These are phyloP conservation scores for Caenorhabditis imperialis DNA, from an alignment of 2,888 invertebrate species.

Conservation along the genomic window DNA sequence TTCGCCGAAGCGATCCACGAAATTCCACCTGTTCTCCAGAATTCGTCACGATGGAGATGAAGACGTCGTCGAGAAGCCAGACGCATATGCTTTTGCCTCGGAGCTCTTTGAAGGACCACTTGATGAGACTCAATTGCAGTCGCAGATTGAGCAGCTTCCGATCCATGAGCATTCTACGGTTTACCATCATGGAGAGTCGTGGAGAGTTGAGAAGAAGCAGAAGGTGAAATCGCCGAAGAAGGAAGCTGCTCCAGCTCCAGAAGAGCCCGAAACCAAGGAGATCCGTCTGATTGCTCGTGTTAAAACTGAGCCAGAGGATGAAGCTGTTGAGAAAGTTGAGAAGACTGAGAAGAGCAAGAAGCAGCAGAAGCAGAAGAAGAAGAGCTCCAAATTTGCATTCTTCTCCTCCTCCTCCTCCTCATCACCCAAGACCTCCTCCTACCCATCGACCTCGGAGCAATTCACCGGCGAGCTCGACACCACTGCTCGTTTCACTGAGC, in stretches of 20 bases:
- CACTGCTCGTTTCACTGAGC: background rate
- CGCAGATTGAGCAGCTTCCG: conserved; percentile 35
- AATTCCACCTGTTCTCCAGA: conserved; percentile 10
- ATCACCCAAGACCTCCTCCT: background rate
- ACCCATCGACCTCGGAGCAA: conserved; percentile 4
- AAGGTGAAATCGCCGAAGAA: conserved; percentile 6
- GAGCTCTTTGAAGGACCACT: conserved; percentile 23
- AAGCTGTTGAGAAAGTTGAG: conserved; percentile 2
- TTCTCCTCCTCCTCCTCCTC: conserved; percentile 13
- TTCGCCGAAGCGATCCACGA: too few species aligned
- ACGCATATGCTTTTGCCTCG: conserved; percentile 11
- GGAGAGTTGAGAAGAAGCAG: conserved; percentile 17
- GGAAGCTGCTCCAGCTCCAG: conserved; percentile 1
- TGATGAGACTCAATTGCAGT: conserved; percentile 10
- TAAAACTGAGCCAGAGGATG: conserved; percentile 11
- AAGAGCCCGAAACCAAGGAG: conserved; percentile 24
- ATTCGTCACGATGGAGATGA: conserved; percentile 45
- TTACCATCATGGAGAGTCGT: conserved; percentile 55
- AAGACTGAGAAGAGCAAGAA: conserved; percentile 2
- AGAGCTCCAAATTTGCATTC: conserved; percentile 13
- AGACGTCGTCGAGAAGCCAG: conserved; percentile 28
- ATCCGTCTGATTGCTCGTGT: conserved; percentile 46
- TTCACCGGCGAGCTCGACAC: conserved; percentile 3
- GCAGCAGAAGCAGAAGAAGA: conserved; percentile 8
- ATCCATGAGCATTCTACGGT: conserved; percentile 21